A percentile compares a stretch with the other conserved stretches of the same genome.
Conservation (phyloP, 2,113 vertebrate genomes). For the Entelurus aequoreus region DNA sequence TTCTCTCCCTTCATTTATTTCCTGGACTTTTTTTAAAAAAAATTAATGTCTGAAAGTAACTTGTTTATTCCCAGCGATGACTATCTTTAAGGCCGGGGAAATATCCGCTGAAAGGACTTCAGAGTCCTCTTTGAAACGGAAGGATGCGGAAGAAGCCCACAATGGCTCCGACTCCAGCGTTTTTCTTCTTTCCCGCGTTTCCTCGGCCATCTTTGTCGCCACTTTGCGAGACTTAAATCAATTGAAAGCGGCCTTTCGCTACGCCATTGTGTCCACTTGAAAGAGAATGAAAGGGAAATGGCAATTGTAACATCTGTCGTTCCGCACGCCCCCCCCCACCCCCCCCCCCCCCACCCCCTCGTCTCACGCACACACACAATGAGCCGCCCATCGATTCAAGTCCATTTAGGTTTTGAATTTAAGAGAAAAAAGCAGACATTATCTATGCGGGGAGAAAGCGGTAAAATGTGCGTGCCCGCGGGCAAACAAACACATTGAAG, state of each 20-base stretch:
- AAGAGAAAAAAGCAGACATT: slow-evolving; percentile 40
- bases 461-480: slow-evolving; percentile 60
- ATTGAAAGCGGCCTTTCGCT: slow-evolving; percentile 76
- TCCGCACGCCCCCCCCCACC: slow-evolving; percentile 40
- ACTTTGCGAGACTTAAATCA: slow-evolving; percentile 77
- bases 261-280: slow-evolving; percentile 69
- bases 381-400: slow-evolving; percentile 75
- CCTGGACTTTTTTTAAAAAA: slow-evolving; percentile 50
- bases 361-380: slow-evolving; percentile 62
- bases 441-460: slow-evolving; percentile 64
- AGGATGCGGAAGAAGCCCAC: slow-evolving; percentile 66
- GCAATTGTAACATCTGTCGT: slow-evolving; percentile 74
- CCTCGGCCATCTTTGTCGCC: slow-evolving; percentile 67
- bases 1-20: slow-evolving; percentile 67
- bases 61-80: slow-evolving; percentile 70
- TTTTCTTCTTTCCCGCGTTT: slow-evolving; percentile 58
- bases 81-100: slow-evolving; percentile 56
- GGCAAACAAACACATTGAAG: slow-evolving; percentile 72
- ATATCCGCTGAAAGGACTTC: slow-evolving; percentile 66
- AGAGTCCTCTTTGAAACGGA: slow-evolving; percentile 61
- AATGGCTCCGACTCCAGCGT: slow-evolving; percentile 67
- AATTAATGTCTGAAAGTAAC: slow-evolving; percentile 67
- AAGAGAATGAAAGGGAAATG: slow-evolving; percentile 73
- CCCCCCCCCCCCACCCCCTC: slow-evolving; percentile 46
- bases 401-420: slow-evolving; percentile 69